phyloP scores from a whole-genome alignment of 2,797 vertebrate genomes.

The Pangasius mekongensis region DNA sequence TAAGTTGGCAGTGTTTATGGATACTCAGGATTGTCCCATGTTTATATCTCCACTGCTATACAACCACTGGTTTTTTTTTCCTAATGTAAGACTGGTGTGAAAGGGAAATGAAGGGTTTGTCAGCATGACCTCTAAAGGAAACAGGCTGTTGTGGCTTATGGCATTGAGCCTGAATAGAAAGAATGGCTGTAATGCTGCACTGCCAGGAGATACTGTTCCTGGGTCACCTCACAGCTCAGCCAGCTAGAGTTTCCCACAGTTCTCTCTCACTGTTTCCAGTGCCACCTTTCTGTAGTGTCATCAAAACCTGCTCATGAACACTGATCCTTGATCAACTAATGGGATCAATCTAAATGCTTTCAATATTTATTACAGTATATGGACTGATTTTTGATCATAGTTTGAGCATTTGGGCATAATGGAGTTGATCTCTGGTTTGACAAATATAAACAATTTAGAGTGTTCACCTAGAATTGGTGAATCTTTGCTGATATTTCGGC shows the following conservation, averaged over 20 bases:
- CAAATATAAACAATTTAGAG: background rate
- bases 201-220: conserved; percentile 46
- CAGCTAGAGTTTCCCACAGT: conserved; percentile 53
- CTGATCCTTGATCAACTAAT: conserved; percentile 26
- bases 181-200: conserved; percentile 43
- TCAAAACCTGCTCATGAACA: conserved; percentile 29
- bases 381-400: background rate
- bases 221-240: conserved; percentile 22
- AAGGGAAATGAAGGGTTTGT: conserved; percentile 42
- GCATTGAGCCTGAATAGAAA: conserved; percentile 25
- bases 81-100: conserved; percentile 18
- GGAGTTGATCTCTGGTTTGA: background rate
- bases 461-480: background rate
- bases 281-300: conserved; percentile 33
- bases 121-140: conserved; percentile 51
- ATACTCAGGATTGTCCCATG: conserved; percentile 16
- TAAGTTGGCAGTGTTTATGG: background rate
- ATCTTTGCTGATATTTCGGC: background rate
- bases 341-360: background rate
- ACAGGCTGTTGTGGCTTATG: conserved; percentile 41
- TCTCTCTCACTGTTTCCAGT: conserved; percentile 50
- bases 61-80: conserved; percentile 28
- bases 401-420: background rate
- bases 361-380: background rate
- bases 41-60: conserved; percentile 21